Evolutionary conservation across 2,888 invertebrate species (phyloP).

Genomic region (Pollenia angustigena): DNA sequence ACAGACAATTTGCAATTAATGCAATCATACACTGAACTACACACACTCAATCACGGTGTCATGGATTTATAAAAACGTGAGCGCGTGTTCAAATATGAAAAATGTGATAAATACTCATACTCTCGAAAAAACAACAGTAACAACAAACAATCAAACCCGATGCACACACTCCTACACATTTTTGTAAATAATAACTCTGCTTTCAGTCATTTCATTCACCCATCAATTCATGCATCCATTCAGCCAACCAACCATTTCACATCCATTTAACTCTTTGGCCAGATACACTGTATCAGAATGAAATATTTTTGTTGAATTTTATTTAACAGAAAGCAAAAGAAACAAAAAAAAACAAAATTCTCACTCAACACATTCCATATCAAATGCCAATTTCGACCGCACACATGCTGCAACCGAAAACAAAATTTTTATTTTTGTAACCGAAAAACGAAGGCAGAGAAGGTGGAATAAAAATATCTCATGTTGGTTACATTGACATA

Average conservation of each 20-base stretch:
- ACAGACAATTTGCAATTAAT: constrained; percentile 67
- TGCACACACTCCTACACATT: neutral
- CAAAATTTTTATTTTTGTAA: constrained; percentile 1
- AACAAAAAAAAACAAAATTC: neutral
- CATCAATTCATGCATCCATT: constrained; percentile 5
- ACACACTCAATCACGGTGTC: constrained; percentile 69
- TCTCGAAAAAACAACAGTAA: neutral
- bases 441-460: neutral
- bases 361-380: constrained; percentile 44
- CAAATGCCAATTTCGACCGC: constrained; percentile 55
- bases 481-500: constrained; percentile 53
- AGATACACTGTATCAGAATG: constrained; percentile 30
- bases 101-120: constrained; percentile 69
- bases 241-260: neutral
- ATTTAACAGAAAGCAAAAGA: constrained; percentile 25
- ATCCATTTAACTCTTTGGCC: constrained; percentile 32
- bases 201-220: neutral
- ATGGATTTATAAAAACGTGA: constrained; percentile 73
- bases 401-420: constrained; percentile 29
- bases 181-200: neutral
- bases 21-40: constrained; percentile 64
- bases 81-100: constrained; percentile 70
- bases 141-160: constrained; percentile 42
- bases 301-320: constrained; percentile 37
- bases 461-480: constrained; percentile 10